Percentiles rank a stretch among this genome's conserved stretches.
phyloP scores from a whole-genome alignment of 2,888 invertebrate genomes.

The Drosophila mettleri region DNA sequence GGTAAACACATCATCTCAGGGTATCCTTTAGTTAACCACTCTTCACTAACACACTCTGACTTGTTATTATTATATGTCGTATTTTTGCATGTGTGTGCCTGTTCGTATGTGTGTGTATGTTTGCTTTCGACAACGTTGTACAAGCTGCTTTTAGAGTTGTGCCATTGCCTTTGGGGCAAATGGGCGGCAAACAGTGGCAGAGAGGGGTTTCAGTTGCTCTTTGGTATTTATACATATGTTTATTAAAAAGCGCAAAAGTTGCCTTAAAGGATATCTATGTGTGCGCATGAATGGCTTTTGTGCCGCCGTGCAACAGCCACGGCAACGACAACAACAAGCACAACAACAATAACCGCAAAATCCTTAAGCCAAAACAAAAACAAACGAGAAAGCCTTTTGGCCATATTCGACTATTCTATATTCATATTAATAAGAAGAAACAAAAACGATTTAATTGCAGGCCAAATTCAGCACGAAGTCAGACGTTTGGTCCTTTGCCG shows the following conservation, averaged over 20 bases:
- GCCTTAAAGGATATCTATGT: constrained; percentile 55
- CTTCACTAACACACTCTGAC: background rate
- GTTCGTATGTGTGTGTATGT: constrained; percentile 32
- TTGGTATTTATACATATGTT: constrained; percentile 32
- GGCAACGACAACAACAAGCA: constrained; percentile 14
- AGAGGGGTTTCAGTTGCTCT: constrained; percentile 9
- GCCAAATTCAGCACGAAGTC: constrained; percentile 93
- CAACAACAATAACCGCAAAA: constrained; percentile 46
- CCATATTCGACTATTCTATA: constrained; percentile 7
- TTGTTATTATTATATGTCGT: constrained; percentile 14
- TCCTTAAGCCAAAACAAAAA: constrained; percentile 59
- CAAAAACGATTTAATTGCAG: constrained; percentile 85
- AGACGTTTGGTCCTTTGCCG: constrained; percentile 95
- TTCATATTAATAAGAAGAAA: constrained; percentile 19
- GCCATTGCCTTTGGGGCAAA: constrained; percentile 51
- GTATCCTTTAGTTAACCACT: background rate
- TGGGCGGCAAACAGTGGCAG: constrained; percentile 37
- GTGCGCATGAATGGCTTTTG: constrained; percentile 62
- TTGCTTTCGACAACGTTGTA: constrained; percentile 47
- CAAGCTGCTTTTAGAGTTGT: constrained; percentile 59
- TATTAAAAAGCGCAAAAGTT: constrained; percentile 71
- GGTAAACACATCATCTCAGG: background rate
- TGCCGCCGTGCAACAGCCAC: constrained; percentile 15
- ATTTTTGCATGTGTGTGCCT: constrained; percentile 15
- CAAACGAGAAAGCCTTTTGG: constrained; percentile 37